phyloP scores from a whole-genome alignment of 2,113 vertebrate species.

The Strix uralensis region DNA sequence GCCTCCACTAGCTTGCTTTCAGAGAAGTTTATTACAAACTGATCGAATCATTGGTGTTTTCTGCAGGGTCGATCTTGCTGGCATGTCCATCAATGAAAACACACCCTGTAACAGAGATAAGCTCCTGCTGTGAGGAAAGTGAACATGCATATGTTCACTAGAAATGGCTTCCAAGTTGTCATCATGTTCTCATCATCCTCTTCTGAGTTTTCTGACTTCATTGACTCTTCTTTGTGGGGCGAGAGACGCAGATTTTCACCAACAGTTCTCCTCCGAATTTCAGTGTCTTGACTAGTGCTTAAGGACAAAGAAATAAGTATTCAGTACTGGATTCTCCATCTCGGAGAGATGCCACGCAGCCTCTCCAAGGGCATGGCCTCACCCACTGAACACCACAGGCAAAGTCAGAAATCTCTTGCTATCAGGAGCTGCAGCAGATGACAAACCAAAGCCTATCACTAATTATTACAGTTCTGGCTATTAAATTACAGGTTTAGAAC shows the following conservation, averaged over 20 bases:
- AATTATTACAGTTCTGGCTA: not conserved
- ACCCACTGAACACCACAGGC: not conserved
- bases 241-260: not conserved
- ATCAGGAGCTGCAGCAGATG: not conserved
- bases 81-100: slow-evolving; percentile 81
- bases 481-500: not conserved
- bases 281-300: slow-evolving; percentile 76
- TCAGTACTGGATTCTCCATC: not conserved
- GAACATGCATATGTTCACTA: slow-evolving; percentile 88
- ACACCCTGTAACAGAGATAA: slow-evolving; percentile 91
- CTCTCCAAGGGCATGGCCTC: not conserved
- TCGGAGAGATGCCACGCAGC: not conserved
- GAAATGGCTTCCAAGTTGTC: slow-evolving; percentile 83
- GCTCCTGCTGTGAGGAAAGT: slow-evolving; percentile 86
- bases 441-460: not conserved
- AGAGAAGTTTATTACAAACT: slow-evolving; percentile 21
- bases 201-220: not conserved
- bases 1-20: not conserved
- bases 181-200: slow-evolving; percentile 62
- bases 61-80: not conserved
- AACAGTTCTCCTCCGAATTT: slow-evolving; percentile 71
- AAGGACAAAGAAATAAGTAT: not conserved
- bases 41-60: slow-evolving; percentile 31
- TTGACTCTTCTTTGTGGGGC: slow-evolving; percentile 54
- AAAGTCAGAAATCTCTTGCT: not conserved